phyloP scores from a whole-genome alignment of 2,888 invertebrate genomes.

The Lasiommata megera region DNA sequence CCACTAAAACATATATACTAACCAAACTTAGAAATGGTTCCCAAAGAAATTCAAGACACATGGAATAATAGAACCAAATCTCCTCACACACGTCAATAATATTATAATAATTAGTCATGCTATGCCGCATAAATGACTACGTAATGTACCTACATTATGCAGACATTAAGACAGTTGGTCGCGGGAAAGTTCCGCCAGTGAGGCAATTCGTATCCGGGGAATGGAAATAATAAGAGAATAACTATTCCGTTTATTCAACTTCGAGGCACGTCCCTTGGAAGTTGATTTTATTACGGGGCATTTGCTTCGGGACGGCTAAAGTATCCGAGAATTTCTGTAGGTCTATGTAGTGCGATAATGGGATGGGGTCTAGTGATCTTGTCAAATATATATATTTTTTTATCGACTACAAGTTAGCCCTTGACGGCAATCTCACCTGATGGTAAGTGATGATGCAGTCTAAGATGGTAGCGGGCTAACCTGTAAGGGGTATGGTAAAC shows the following conservation, averaged over 20 bases:
- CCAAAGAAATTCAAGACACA: too few relatives aligned
- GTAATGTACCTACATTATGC: conserved; percentile 21
- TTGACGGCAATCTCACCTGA: too few relatives aligned
- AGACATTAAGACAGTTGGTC: conserved; percentile 24
- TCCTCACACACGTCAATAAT: not conserved
- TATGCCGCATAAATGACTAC: conserved; percentile 12
- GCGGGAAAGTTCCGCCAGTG: conserved; percentile 24
- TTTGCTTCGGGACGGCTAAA: conserved; percentile 27
- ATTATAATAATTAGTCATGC: conserved; percentile 1
- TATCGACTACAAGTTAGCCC: too few relatives aligned
- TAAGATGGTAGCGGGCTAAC: too few relatives aligned
- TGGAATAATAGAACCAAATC: too few relatives aligned
- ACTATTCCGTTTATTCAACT: conserved; percentile 35
- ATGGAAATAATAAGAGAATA: conserved; percentile 35
- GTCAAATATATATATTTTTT: too few relatives aligned
- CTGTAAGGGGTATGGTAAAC: too few relatives aligned
- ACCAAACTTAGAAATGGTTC: too few relatives aligned
- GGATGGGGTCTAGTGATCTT: too few relatives aligned
- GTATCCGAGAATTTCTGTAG: conserved; percentile 25
- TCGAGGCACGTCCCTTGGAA: conserved; percentile 31
- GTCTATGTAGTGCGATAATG: conserved; percentile 7
- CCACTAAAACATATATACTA: too few relatives aligned
- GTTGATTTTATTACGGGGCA: conserved; percentile 34
- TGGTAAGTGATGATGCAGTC: too few relatives aligned
- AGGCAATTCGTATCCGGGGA: conserved; percentile 31